Base-by-base conservation (phyloP, 2,888 invertebrate genomes). In the Germaria angustata region DNA sequence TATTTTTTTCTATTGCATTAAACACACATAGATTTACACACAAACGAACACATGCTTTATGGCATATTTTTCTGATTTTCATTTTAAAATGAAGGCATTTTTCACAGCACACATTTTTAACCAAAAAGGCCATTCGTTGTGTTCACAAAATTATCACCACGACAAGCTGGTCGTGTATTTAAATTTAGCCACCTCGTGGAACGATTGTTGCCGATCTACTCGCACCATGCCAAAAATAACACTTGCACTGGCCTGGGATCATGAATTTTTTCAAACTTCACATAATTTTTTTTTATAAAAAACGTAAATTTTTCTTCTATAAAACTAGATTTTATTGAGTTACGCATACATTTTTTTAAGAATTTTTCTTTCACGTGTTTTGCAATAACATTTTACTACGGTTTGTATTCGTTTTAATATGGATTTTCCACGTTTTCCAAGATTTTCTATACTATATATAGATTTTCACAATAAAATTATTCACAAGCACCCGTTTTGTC, bases 171-270 rank as follows among this genome's bases (percentile, higher is more conserved):
- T 88, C 89, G 89, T 85, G 84, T 89, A 87, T 89, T 89, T 89
- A 89, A 87, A 87, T 89, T 89, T 89, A 88, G 88, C 85, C 68
- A 80, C 69, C 81, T 78, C 80, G 84, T 63, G 59, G 78, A 82
- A 84, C 89, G 89, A 89, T 85, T 80, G 51, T 46, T 76, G 80
- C 84, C 85, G 86, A 86, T 80, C 80, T 76, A 72, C 79, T 86
- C 86, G 72, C 86, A 87, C 72, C 86, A 86, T 83, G 88, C 89
- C 89, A 89, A 89, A 89, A 89, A 89, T 89, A 89, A 87, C 88
- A 88, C 88, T 87, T 87, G 88, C 87, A 86, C 86, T 87, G 87
- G 87, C 89, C 89, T 89, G 89, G 89, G 89, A 80, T 86, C 87
- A 86, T 80, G 84, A 86, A 86, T 84, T 85, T 87, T 87, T 87